These are phyloP conservation scores for Pristionchus fissidentatus DNA, from an alignment of 2,888 invertebrate species.

Conservation along the genomic window DNA sequence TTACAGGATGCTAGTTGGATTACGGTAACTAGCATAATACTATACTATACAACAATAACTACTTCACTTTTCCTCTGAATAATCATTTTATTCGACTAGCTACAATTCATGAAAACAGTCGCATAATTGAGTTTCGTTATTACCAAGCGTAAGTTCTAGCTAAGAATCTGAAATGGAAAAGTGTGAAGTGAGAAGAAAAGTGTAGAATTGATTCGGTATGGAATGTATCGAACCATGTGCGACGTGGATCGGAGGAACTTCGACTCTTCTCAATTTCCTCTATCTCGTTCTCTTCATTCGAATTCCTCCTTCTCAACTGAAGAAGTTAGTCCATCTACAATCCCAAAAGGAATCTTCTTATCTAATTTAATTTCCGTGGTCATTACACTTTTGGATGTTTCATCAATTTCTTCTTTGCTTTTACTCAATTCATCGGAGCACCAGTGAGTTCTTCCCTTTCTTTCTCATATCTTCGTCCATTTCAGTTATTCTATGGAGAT, in stretches of 20 bases:
- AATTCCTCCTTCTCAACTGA: neutral
- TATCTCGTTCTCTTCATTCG: neutral
- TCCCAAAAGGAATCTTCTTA: neutral
- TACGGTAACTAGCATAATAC: too few species aligned
- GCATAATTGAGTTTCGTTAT: too few species aligned
- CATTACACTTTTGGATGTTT: neutral
- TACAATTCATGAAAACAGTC: too few species aligned
- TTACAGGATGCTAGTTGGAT: too few species aligned
- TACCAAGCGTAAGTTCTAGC: too few species aligned
- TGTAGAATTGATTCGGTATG: too few species aligned
- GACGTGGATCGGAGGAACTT: constrained; percentile 10
- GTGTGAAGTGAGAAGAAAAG: too few species aligned
- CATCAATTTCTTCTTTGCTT: neutral
- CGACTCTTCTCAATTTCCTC: neutral
- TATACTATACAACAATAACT: too few species aligned
- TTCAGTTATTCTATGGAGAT: constrained; percentile 11
- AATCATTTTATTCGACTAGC: too few species aligned
- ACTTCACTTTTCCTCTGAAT: too few species aligned
- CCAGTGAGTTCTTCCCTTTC: neutral
- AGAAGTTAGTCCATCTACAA: neutral
- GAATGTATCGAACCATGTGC: neutral
- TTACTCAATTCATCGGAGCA: neutral
- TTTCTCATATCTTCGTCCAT: neutral
- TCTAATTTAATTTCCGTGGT: neutral
- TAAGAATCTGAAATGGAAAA: too few species aligned